Evolutionary conservation across 2,888 invertebrate species (phyloP), one percentile per base, ranked within the genome.

Genomic region (Watsonalla cultraria): DNA sequence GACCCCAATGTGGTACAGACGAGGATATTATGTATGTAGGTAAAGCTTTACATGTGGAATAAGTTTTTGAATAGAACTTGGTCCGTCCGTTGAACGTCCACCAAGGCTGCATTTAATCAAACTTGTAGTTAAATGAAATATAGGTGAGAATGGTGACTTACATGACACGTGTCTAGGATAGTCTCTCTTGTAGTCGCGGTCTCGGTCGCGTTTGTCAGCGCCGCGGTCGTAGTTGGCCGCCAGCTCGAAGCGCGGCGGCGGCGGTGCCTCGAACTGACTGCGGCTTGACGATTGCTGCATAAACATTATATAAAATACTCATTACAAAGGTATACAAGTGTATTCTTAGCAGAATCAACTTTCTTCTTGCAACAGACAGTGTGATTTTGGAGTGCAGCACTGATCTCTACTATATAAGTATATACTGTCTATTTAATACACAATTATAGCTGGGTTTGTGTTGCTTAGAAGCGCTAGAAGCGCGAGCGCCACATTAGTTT

Each of bases 221-320:
- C 79, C 74, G 64, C 90, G 87, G 42, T 90, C 90, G 71, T 90
- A 86, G 62, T 65, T 71, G 5, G 88, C 74, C 7, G 85, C 64
- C 72, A 91, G 71, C 66, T 93, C 92, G 76, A 92, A 92, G 46
- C 92, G 90, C 39, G 92, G 92, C 57, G 92, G 91, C 51, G 92
- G 92, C 46, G 93, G 92, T 48, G 92, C 90, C 66, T 92, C 92
- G 66, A 92, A 92, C 70, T 90, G 92, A 37, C 86, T 65, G 14
- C 86, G 80, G 54, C 74, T 81, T 2, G 86, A 81, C 5, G 85
- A 67, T 86, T 87, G 70, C 5, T 55, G 50, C 15, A 24, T 5
- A n/a, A 49, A 14, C 14, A 49, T 9, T 0, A 35, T 0, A 15
- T n/a, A 24, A 7, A 4, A 14, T 4, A 13, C 7, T 11, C 42